Base-by-base conservation (phyloP, 1,140 invertebrate species). In the Drosophila parabipectinata region DNA sequence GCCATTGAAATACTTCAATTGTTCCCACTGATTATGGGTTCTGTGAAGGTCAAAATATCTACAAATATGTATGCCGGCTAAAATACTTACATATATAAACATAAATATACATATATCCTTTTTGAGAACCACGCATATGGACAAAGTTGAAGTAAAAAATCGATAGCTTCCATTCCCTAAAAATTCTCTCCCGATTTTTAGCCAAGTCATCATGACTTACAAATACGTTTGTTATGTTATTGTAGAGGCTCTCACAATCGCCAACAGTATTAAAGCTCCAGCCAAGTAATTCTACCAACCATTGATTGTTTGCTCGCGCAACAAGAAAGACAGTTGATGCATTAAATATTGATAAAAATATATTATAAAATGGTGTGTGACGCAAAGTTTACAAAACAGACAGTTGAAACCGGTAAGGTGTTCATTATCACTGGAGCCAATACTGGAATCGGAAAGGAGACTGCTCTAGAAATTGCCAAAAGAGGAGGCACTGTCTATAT, bases 381-480 rank as follows among this genome's bases (percentile, higher is more conserved):
- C 24, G 60, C 82, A 37, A 72, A 82, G 72, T 95, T 93, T 67
- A 62, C 85, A 34, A 92, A 91, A 34, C 52, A 91, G 32, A 93
- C 93, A 5, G 77, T 93, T 62, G 92, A 93, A 14, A 93, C 94
- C 34, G 95, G 94, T 0, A 97, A 98, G 93, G 94, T 97, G 2
- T 94, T 95, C 0, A 95, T 98, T 63, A 93, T 98, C 15, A 98
- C 97, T 14, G 97, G 97, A 48, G 95, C 95, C 4, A 98, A 97
- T 92, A 94, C 94, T 45, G 97, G 98, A 9, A 97, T 99, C 77
- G 98, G 98, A 10, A 96, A 95, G 92, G 96, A 97, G 92, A 95
- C 96, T 1, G 96, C 95, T 0, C 92, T 93, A 59, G 95, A 96
- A 71, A 92, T 98, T 55, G 97, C 96, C 0, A 93, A 92, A 53